phyloP scores from a whole-genome alignment of 2,888 invertebrate species.

The Zygogramma bicolorata region DNA sequence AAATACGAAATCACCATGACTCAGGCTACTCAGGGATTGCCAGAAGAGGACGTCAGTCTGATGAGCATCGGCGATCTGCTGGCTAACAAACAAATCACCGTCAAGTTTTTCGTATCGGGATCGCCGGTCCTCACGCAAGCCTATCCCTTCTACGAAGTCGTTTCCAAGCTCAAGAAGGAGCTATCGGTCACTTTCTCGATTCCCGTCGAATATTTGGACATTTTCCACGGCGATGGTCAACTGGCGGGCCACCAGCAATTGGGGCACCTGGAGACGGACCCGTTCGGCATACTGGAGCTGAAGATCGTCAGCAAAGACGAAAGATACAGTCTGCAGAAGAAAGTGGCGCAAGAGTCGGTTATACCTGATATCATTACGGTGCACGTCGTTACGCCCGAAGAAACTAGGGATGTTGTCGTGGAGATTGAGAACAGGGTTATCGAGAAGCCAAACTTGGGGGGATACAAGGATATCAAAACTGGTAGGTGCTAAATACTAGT shows the following conservation, averaged over 20 bases:
- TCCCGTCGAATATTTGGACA: conserved; percentile 67
- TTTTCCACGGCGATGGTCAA: conserved; percentile 67
- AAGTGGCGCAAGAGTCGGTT: conserved; percentile 58
- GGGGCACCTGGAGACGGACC: conserved; percentile 52
- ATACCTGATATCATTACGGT: conserved; percentile 72
- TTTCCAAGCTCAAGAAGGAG: conserved; percentile 69
- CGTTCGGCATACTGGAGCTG: conserved; percentile 55
- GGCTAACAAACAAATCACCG: conserved; percentile 48
- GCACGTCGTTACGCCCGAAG: conserved; percentile 66
- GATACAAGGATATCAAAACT: conserved; percentile 80
- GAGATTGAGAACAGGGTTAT: conserved; percentile 73
- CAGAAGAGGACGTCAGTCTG: background rate
- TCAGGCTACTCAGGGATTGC: background rate
- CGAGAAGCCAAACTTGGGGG: conserved; percentile 84
- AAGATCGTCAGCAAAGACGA: conserved; percentile 52
- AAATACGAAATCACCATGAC: conserved; percentile 14
- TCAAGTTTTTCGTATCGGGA: conserved; percentile 59
- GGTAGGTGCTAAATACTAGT: conserved; percentile 52
- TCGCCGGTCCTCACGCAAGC: conserved; percentile 68
- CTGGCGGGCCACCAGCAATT: conserved; percentile 54
- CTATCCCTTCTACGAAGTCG: conserved; percentile 65
- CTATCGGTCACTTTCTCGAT: conserved; percentile 72
- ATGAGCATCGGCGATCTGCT: conserved; percentile 14
- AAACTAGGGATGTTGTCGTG: conserved; percentile 69
- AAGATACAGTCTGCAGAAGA: conserved; percentile 56